Conservation (phyloP, 2,797 vertebrate genomes). For the Sebastes alutus region DNA sequence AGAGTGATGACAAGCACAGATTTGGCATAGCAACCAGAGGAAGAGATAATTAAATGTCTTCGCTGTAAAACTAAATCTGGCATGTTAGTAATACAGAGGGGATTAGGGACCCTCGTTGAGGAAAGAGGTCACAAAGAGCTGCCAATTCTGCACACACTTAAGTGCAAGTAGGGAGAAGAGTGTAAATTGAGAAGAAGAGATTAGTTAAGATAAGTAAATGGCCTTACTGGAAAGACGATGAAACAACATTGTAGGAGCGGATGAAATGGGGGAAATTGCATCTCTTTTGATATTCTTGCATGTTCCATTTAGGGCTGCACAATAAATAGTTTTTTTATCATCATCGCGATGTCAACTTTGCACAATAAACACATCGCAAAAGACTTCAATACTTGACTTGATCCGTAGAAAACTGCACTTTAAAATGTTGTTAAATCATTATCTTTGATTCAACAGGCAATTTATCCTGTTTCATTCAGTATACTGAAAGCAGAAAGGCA, state of each 20-base stretch:
- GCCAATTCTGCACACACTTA: constrained; percentile 9
- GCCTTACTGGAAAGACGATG: background rate
- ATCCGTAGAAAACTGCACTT: no score
- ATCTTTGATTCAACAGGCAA: no score
- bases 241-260: background rate
- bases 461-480: no score
- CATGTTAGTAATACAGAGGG: constrained; percentile 30
- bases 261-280: background rate
- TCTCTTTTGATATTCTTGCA: constrained; percentile 26
- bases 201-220: background rate
- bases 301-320: background rate
- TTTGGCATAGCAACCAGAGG: constrained; percentile 26
- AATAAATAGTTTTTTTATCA: no score
- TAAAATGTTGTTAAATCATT: no score
- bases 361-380: no score
- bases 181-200: background rate
- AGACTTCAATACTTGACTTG: no score
- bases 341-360: no score
- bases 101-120: constrained; percentile 23
- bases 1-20: constrained; percentile 13
- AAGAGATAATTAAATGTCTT: constrained; percentile 56
- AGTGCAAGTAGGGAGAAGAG: background rate
- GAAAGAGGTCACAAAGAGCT: constrained; percentile 33
- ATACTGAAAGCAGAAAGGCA: no score
- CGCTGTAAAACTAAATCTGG: constrained; percentile 43